phyloP scores from a whole-genome alignment of 2,888 invertebrate genomes.

The Acrocyrtus sp. region DNA sequence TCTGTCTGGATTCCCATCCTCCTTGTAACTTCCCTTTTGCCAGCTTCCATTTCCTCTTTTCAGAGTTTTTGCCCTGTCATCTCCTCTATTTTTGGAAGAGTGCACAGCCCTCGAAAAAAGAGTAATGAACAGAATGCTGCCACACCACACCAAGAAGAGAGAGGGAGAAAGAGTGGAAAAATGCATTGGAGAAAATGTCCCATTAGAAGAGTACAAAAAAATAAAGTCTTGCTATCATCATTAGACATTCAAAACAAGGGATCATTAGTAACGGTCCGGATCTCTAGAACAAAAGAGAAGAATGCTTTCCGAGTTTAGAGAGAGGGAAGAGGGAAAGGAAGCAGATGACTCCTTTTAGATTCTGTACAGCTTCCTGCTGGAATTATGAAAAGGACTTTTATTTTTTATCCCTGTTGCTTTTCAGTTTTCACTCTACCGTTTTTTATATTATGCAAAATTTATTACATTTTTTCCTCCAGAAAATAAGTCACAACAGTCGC shows the following conservation, averaged over 20 bases:
- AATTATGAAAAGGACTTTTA: conserved; percentile 2
- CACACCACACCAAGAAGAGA: too few species aligned
- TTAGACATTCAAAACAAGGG: conserved; percentile 51
- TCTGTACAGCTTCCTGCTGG: conserved; percentile 12
- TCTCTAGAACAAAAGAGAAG: conserved; percentile 48
- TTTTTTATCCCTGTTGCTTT: conserved; percentile 15
- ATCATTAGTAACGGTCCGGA: conserved; percentile 51
- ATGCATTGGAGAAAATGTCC: neutral
- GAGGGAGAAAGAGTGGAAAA: too few species aligned
- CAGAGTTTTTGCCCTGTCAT: neutral
- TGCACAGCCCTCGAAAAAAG: neutral
- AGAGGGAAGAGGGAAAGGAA: too few species aligned
- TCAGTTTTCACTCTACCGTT: neutral
- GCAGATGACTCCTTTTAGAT: conserved; percentile 31
- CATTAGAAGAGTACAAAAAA: neutral
- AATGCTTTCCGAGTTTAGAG: too few species aligned
- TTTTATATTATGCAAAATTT: conserved; percentile 25
- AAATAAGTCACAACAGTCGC: conserved; percentile 18
- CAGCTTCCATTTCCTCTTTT: neutral
- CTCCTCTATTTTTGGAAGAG: neutral
- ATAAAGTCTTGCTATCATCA: conserved; percentile 21
- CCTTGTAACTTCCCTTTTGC: conserved; percentile 6
- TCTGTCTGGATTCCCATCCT: too few species aligned
- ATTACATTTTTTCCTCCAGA: conserved; percentile 48
- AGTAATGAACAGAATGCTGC: too few species aligned